These are phyloP conservation scores for Knipowitschia caucasica DNA, from an alignment of 2,797 vertebrate genomes.

Conservation along the genomic window DNA sequence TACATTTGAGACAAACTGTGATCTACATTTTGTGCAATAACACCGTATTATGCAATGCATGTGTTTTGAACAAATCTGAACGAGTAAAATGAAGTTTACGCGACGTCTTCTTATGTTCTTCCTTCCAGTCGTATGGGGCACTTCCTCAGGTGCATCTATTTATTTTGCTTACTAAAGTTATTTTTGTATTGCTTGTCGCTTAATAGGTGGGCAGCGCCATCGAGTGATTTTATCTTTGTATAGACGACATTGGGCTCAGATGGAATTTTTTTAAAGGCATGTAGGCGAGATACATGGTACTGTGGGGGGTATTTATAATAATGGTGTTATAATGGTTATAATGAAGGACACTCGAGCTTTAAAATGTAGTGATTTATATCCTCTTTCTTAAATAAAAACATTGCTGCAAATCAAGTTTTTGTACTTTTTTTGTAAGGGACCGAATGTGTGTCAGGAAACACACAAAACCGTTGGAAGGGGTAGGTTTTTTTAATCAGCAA, in stretches of 20 bases:
- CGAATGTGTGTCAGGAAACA: not conserved
- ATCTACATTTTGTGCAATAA: slow-evolving; percentile 70
- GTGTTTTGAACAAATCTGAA: slow-evolving; percentile 22
- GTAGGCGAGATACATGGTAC: slow-evolving; percentile 40
- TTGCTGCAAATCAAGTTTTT: slow-evolving; percentile 4
- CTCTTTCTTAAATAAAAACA: slow-evolving; percentile 58
- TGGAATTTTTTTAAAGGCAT: slow-evolving; percentile 38
- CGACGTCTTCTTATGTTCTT: slow-evolving; percentile 12
- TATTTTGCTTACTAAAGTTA: slow-evolving; percentile 73
- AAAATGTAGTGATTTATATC: slow-evolving; percentile 34
- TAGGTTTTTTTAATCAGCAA: no score
- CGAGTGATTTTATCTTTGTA: slow-evolving; percentile 54
- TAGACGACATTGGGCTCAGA: slow-evolving; percentile 44
- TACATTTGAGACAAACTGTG: slow-evolving; percentile 48
- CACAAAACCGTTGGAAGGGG: no score
- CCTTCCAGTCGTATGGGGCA: slow-evolving; percentile 26
- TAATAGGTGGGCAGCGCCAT: slow-evolving; percentile 37
- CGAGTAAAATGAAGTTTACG: slow-evolving; percentile 36
- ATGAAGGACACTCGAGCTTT: slow-evolving; percentile 34
- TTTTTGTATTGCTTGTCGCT: slow-evolving; percentile 62
- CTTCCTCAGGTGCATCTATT: slow-evolving; percentile 69
- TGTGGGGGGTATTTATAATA: slow-evolving; percentile 65
- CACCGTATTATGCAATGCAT: slow-evolving; percentile 9
- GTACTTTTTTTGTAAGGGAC: not conserved
- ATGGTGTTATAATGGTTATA: slow-evolving; percentile 46